A percentile compares a stretch with the other conserved stretches of the same genome.
Conservation (phyloP, 2,797 vertebrate species). For the Diceros bicornis region DNA sequence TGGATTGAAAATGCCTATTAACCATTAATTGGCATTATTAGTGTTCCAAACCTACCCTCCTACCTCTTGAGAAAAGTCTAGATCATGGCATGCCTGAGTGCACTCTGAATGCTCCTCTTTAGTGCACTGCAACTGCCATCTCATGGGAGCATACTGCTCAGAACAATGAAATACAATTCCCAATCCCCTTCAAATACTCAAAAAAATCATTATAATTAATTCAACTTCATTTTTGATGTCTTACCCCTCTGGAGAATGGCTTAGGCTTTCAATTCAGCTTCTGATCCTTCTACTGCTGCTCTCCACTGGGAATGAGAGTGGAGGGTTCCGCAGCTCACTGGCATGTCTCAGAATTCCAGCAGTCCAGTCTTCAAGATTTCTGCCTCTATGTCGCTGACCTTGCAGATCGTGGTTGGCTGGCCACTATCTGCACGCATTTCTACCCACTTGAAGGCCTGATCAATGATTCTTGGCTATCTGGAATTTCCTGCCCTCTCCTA, state of each 20-base stretch:
- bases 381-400: not conserved
- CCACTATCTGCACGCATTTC: not conserved
- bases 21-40: not conserved
- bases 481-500: not conserved
- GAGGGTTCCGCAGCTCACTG: not conserved
- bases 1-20: not conserved
- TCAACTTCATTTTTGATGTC: not conserved
- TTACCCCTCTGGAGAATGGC: not conserved
- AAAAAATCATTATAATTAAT: constrained; percentile 9
- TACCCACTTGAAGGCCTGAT: not conserved
- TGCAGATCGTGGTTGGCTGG: not conserved
- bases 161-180: not conserved
- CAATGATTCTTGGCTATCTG: not conserved
- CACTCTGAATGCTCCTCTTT: not conserved
- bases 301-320: not conserved
- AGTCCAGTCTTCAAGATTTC: not conserved
- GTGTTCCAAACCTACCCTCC: not conserved
- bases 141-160: not conserved
- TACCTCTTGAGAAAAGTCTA: not conserved
- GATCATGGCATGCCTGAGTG: not conserved
- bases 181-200: not conserved
- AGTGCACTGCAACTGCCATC: not conserved
- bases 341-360: not conserved
- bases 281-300: not conserved
- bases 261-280: not conserved